Conservation (phyloP, 2,888 invertebrate species). For the Thalpophila matura region DNA sequence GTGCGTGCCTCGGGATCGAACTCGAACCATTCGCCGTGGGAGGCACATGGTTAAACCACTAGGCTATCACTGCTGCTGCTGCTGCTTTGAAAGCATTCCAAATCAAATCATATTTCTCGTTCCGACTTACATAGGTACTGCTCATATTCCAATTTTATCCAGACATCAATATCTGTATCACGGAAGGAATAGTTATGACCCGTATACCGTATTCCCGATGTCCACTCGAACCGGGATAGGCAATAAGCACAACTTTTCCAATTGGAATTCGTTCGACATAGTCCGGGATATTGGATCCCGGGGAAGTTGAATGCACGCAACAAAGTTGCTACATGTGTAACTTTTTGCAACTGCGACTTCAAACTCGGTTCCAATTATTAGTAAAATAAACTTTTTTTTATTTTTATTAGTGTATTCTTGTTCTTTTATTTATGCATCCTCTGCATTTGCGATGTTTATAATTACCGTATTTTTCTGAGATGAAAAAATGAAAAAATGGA, state of each 20-base stretch:
- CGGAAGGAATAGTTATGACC: constrained; percentile 1
- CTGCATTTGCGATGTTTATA: not conserved
- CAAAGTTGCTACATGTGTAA: constrained; percentile 49
- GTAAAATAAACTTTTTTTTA: constrained; percentile 10
- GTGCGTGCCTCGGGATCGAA: too few species aligned
- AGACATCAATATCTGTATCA: constrained; percentile 28
- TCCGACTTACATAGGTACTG: not conserved
- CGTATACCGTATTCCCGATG: constrained; percentile 29
- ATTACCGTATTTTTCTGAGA: too few species aligned
- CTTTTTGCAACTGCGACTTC: constrained; percentile 44
- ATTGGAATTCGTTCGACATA: constrained; percentile 67
- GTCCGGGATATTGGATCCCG: constrained; percentile 63
- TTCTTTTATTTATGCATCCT: not conserved
- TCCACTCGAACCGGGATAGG: constrained; percentile 43
- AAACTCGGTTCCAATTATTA: constrained; percentile 36
- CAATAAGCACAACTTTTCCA: constrained; percentile 68
- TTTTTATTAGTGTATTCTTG: constrained; percentile 28
- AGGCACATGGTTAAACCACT: too few species aligned
- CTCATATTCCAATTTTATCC: constrained; percentile 18
- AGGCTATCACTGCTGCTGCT: constrained; percentile 46
- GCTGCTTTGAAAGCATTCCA: constrained; percentile 43
- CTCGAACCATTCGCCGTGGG: too few species aligned
- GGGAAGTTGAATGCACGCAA: constrained; percentile 45
- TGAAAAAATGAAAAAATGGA: too few species aligned
- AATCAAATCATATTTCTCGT: constrained; percentile 19